Base-by-base conservation (phyloP, 2,113 vertebrate species). In the Neodontobutis hainanensis region DNA sequence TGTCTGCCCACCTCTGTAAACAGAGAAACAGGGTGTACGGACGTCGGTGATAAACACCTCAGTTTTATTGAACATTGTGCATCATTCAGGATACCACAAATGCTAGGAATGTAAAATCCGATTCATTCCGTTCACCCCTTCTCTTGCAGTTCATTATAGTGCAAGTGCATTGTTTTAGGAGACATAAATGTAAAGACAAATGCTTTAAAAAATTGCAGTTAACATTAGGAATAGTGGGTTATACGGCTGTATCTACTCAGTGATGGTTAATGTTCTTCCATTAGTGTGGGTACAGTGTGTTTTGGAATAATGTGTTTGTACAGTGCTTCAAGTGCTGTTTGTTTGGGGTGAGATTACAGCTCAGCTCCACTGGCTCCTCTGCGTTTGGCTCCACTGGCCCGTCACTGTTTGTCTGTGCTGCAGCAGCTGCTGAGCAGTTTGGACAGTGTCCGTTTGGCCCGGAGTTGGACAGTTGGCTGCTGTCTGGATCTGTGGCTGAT, bases 1-100 rank as follows among this genome's bases (percentile, higher is more conserved):
- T 48, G 11, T 56, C 53, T 45, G 38, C 70, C 65, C 34, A 16
- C 61, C 55, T 1, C 8, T 19, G 32, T 58, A 50, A 69, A 66
- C 58, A 67, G 62, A 38, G 40, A 42, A 53, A 64, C 19, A 27
- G 19, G 3, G 19, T 27, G 19, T 27, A 27, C 19, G 1, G 19
- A 27, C n/a, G n/a, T n/a, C n/a, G n/a, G n/a, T n/a, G n/a, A n/a
- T n/a, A n/a, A n/a, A n/a, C 19, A 27, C 19, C 19, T 27, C 19
- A 27, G 19, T 27, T 27, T 27, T 27, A 27, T 27, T 27, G 3
- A 27, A 27, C 19, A 27, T n/a, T 27, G 19, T 27, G 19, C 19
- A 27, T 27, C 19, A 27, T 27, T 27, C 19, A 27, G 1, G 19
- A 27, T 27, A 27, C 19, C 19, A 27, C 19, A 27, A 27, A 27